phyloP scores from a whole-genome alignment of 2,113 vertebrate genomes.

The Geococcyx californianus region DNA sequence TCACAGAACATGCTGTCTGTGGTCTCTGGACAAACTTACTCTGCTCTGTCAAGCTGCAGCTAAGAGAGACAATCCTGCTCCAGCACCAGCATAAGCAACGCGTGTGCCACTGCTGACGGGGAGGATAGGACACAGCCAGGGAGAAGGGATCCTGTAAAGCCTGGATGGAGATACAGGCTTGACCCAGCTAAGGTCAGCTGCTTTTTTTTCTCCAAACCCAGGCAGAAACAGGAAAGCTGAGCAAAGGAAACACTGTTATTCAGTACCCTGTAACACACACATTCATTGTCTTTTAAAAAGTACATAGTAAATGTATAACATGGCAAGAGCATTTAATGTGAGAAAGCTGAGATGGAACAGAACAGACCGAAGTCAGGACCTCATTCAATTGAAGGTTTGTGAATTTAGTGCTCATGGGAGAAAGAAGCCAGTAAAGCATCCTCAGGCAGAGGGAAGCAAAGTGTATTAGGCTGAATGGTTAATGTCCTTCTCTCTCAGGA shows the following conservation, averaged over 20 bases:
- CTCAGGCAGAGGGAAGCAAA: not conserved
- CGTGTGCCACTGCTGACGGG: not conserved
- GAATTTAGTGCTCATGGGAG: not conserved
- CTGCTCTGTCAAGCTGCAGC: not conserved
- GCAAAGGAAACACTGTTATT: not conserved
- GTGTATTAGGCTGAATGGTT: not conserved
- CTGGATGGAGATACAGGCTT: not conserved
- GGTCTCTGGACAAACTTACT: not conserved
- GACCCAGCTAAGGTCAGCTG: not conserved
- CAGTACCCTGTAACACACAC: not conserved
- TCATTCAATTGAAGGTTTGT: not conserved
- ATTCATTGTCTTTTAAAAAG: not conserved
- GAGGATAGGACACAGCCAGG: not conserved
- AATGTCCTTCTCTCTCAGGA: not conserved
- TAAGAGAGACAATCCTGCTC: not conserved
- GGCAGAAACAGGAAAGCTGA: not conserved
- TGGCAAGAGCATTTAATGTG: not conserved
- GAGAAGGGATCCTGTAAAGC: not conserved
- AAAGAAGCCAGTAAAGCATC: not conserved
- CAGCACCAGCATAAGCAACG: not conserved
- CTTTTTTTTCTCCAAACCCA: not conserved
- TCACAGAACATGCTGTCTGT: accelerated
- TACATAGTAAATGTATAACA: not conserved
- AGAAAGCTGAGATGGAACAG: not conserved
- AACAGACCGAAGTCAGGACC: not conserved